Base-by-base conservation (phyloP, 2,888 invertebrate species). In the Aphelenchoides bicaudatus region DNA sequence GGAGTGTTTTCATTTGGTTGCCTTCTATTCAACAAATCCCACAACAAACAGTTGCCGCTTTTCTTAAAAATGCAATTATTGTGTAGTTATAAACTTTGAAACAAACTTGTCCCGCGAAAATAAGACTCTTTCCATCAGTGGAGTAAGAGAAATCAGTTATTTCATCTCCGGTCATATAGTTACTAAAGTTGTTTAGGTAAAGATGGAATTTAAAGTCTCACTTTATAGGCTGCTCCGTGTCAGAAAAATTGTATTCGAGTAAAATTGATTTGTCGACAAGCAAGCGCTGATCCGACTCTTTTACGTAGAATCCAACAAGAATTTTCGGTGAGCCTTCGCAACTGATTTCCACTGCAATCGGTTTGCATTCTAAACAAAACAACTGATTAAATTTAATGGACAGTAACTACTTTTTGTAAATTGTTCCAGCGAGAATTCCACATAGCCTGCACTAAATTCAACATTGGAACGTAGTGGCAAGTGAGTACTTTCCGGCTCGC, bases 71-170 rank as follows among this genome's bases (percentile, higher is more conserved):
- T n/a, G n/a, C n/a, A n/a, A 43, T 21, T 43, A n/a, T 43, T 43
- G 10, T 19, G 8, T 43, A 21, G 43, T 43, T 13, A 34, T 34
- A 13, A 34, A 13, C 13, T 34, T 16, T 34, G 13, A 13, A 34
- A 34, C 34, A 21, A 10, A 43, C 43, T 25, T 21, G 8, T 43
- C 43, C 43, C 10, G 8, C 43, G 25, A 43, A 43, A 6, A 43
- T 25, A 19, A 43, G 6, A 8, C 25, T 25, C 23, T 43, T 43
- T 10, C 16, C 43, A n/a, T n/a, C 25, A 19, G n/a, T 21, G 10
- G 43, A 19, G n/a, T 25, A 43, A n/a, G 21, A 43, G 23, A 43
- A 43, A n/a, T 43, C 43, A 25, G 43, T 43, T 10, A 43, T 21
- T n/a, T 43, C 43, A 21, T 43, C 43, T 19, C 16, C 23, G 8